Evolutionary conservation across 2,888 invertebrate species (phyloP).

Genomic region (Synergus umbraculus): DNA sequence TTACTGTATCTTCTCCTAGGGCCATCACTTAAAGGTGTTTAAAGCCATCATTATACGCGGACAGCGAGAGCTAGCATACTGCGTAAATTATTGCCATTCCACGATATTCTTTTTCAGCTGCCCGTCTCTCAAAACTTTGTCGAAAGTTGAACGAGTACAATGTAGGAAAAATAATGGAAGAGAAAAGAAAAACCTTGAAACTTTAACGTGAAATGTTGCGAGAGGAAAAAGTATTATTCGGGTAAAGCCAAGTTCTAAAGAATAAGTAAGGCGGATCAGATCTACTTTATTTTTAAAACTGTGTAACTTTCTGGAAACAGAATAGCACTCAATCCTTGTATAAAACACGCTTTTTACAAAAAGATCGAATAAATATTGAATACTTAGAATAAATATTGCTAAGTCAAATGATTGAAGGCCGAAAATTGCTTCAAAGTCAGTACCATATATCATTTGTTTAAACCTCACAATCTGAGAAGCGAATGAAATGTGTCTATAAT

Average conservation of each 20-base stretch:
- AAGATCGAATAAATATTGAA: no score
- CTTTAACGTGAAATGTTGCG: conserved; percentile 3
- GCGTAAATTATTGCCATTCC: conserved; percentile 26
- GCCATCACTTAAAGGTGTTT: conserved; percentile 38
- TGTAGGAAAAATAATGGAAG: not conserved
- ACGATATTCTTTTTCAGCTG: not conserved
- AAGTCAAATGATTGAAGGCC: not conserved
- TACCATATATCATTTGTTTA: not conserved
- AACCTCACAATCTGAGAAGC: not conserved
- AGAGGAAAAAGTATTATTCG: not conserved
- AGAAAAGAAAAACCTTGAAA: not conserved
- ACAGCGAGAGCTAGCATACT: conserved; percentile 14
- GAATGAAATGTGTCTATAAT: not conserved
- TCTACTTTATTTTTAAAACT: not conserved
- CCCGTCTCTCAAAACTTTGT: not conserved
- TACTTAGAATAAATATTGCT: no score
- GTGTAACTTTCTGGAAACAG: not conserved
- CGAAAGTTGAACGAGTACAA: not conserved
- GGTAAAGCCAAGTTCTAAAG: not conserved
- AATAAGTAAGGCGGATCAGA: not conserved
- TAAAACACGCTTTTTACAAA: not conserved
- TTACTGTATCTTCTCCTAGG: conserved; percentile 33
- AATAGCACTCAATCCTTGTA: not conserved
- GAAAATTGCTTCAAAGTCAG: not conserved
- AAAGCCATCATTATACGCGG: conserved; percentile 34